Conservation (phyloP, 1,140 invertebrate genomes). For the Mylabris phalerata region DNA sequence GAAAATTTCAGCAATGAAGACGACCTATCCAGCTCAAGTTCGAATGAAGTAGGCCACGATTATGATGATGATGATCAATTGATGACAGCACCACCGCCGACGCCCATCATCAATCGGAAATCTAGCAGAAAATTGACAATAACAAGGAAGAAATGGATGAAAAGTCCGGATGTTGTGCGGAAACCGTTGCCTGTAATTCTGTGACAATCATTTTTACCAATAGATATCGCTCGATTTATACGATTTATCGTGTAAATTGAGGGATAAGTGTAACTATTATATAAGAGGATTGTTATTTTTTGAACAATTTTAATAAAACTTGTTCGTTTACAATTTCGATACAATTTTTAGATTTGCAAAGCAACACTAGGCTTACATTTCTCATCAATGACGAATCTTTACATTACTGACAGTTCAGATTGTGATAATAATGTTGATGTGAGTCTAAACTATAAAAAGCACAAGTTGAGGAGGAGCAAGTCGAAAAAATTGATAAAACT, state of each 20-base stretch:
- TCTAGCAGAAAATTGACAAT: slow-evolving; percentile 26
- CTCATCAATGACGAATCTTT: slow-evolving; percentile 28
- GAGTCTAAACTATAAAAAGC: slow-evolving; percentile 17
- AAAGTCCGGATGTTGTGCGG: slow-evolving; percentile 23
- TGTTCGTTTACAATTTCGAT: neutral
- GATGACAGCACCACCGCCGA: slow-evolving; percentile 48
- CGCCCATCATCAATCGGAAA: slow-evolving; percentile 41
- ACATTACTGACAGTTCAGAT: slow-evolving; percentile 24
- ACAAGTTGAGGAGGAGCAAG: slow-evolving; percentile 10
- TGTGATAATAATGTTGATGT: slow-evolving; percentile 21
- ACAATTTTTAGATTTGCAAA: slow-evolving; percentile 34
- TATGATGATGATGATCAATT: slow-evolving; percentile 21
- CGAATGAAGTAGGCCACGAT: slow-evolving; percentile 39
- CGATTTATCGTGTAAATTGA: neutral
- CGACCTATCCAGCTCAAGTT: slow-evolving; percentile 63
- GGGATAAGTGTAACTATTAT: neutral
- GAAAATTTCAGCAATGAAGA: slow-evolving; percentile 59
- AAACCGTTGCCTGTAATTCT: slow-evolving; percentile 34
- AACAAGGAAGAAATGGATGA: slow-evolving; percentile 5
- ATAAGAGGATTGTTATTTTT: neutral
- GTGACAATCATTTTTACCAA: neutral
- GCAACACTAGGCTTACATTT: slow-evolving; percentile 30
- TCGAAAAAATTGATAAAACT: slow-evolving; percentile 14
- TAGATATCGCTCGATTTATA: neutral
- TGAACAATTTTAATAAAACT: neutral